Conservation (phyloP, 2,888 invertebrate species). For the Noctua comes region DNA sequence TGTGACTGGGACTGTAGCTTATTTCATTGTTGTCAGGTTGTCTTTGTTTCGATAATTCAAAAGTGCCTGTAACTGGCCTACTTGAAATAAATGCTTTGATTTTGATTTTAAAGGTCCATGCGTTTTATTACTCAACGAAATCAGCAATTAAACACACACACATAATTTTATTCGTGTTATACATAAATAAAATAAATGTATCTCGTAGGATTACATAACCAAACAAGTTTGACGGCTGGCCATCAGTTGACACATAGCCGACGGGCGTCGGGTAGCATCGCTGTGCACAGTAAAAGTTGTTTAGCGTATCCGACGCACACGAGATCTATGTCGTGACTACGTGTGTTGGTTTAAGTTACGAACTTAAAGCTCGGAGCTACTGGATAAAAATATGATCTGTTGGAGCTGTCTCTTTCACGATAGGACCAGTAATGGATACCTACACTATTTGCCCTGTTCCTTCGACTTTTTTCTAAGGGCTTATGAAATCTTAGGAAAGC, state of each 20-base stretch:
- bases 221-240: slow-evolving; percentile 40
- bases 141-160: slow-evolving; percentile 14
- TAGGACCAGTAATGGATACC: no score
- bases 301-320: slow-evolving; percentile 65
- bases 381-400: neutral
- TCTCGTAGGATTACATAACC: slow-evolving; percentile 35
- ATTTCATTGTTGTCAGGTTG: no score
- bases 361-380: neutral
- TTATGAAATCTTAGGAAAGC: no score
- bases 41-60: no score
- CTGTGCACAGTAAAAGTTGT: slow-evolving; percentile 74
- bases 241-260: slow-evolving; percentile 64
- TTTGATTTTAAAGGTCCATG: no score
- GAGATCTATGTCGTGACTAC: slow-evolving; percentile 70
- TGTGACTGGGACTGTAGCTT: no score
- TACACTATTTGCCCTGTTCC: no score
- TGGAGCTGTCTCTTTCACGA: no score
- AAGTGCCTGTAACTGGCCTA: no score
- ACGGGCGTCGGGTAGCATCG: slow-evolving; percentile 54
- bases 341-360: slow-evolving; percentile 44
- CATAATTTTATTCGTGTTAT: slow-evolving; percentile 11
- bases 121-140: slow-evolving; percentile 1
- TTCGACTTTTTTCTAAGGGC: no score
- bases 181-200: slow-evolving; percentile 31
- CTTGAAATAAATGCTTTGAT: no score